Percentiles rank a stretch among this genome's conserved stretches.
Evolutionary conservation across 1,140 invertebrate species (phyloP).

Genomic region (Drosophila kurseongensis): DNA sequence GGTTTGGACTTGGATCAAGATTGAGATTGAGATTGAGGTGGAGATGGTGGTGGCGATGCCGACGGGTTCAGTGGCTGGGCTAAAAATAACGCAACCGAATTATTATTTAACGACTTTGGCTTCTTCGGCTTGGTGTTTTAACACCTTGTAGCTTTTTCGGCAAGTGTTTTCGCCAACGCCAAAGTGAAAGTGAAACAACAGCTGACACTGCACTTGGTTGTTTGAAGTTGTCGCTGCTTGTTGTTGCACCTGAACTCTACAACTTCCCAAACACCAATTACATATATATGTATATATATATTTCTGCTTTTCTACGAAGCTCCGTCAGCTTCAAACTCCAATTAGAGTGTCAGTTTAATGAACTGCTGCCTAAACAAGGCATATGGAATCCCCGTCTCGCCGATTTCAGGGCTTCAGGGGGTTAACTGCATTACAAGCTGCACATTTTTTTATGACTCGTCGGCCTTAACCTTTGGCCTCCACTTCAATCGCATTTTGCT

Average conservation of each 20-base stretch:
- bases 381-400: constrained; percentile 7
- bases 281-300: constrained; percentile 45
- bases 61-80: constrained; percentile 53
- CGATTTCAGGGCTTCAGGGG: constrained; percentile 20
- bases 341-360: constrained; percentile 82
- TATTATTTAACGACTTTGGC: constrained; percentile 73
- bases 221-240: constrained; percentile 55
- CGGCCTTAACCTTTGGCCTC: constrained; percentile 55
- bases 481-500: constrained; percentile 22
- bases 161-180: constrained; percentile 73
- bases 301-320: constrained; percentile 67
- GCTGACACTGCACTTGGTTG: constrained; percentile 75
- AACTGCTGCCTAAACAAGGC: constrained; percentile 56
- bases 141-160: constrained; percentile 62
- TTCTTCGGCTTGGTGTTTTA: constrained; percentile 61
- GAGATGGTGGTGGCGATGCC: constrained; percentile 15
- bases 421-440: constrained; percentile 31
- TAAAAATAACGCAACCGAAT: constrained; percentile 68
- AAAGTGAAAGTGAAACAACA: constrained; percentile 72
- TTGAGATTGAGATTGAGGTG: constrained; percentile 4
- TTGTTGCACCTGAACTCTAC: constrained; percentile 77
- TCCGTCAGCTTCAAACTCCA: constrained; percentile 75
- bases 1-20: constrained; percentile 8
- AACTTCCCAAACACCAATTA: constrained; percentile 54
- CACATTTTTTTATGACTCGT: constrained; percentile 27